phyloP scores from a whole-genome alignment of 2,113 vertebrate genomes.

The Stomatorhinus ivindoensis region DNA sequence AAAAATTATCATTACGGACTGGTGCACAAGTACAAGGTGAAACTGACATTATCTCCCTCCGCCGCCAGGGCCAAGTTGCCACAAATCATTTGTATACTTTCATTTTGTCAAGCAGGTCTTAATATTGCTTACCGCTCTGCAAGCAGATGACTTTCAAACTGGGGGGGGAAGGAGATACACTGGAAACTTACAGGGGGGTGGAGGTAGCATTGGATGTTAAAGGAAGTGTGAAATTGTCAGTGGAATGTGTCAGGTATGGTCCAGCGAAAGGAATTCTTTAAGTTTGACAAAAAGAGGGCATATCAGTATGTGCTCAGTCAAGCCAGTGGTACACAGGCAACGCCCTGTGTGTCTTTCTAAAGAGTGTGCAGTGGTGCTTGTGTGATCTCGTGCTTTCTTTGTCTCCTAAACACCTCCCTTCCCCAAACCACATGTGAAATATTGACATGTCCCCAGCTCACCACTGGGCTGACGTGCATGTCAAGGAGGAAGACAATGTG shows the following conservation, averaged over 20 bases:
- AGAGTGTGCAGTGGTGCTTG: not conserved
- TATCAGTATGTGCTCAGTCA: constrained; percentile 1
- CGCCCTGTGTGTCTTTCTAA: not conserved
- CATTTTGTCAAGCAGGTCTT: constrained; percentile 57
- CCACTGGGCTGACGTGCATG: not conserved
- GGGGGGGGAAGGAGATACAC: constrained; percentile 34
- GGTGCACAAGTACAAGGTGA: constrained; percentile 67
- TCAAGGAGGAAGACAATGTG: not conserved
- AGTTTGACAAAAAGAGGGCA: constrained; percentile 25
- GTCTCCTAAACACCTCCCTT: constrained; percentile 49
- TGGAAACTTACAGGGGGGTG: constrained; percentile 13
- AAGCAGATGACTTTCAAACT: constrained; percentile 66
- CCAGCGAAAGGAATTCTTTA: constrained; percentile 44
- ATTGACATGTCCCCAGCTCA: not conserved
- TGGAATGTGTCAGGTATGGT: constrained; percentile 55
- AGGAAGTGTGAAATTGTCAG: constrained; percentile 58
- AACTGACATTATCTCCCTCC: constrained; percentile 59
- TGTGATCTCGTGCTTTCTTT: constrained; percentile 40
- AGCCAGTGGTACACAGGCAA: not conserved
- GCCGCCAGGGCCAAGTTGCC: constrained; percentile 59
- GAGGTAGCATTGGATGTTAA: constrained; percentile 48
- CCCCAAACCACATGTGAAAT: not conserved
- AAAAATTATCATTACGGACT: constrained; percentile 64
- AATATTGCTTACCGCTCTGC: constrained; percentile 65
- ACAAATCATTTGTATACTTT: constrained; percentile 73